These are phyloP conservation scores for Cephalotes varians DNA, from an alignment of 2,888 invertebrate genomes.

Conservation along the genomic window DNA sequence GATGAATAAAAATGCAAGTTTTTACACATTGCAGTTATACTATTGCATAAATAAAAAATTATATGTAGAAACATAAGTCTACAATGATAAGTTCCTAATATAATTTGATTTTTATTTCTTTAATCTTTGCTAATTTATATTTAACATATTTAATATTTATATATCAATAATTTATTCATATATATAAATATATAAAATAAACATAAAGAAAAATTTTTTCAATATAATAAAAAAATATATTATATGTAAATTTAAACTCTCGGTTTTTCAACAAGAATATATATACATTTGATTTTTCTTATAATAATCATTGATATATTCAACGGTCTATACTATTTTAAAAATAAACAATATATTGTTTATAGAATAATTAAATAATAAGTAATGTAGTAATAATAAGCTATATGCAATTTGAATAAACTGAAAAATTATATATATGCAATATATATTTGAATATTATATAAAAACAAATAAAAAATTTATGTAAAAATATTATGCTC, in stretches of 20 bases:
- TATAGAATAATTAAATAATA: neutral
- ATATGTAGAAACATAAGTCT: neutral
- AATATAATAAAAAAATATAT: too few relatives aligned
- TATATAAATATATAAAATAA: too few relatives aligned
- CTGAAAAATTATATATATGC: neutral
- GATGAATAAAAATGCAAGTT: neutral
- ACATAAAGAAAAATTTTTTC: neutral
- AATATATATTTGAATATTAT: conserved; percentile 1
- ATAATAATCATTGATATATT: too few relatives aligned
- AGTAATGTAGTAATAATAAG: neutral
- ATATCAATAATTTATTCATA: neutral
- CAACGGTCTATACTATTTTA: neutral
- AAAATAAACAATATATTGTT: neutral
- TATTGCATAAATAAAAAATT: neutral
- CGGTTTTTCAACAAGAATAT: too few relatives aligned
- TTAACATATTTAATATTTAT: neutral
- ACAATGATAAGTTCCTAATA: neutral
- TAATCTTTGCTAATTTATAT: neutral
- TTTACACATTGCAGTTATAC: neutral
- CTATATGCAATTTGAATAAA: neutral
- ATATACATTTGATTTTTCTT: too few relatives aligned
- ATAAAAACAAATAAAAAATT: conserved; percentile 4
- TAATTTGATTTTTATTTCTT: neutral
- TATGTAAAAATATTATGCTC: conserved; percentile 14
- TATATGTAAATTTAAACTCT: too few relatives aligned